phyloP scores from a whole-genome alignment of 92 coral and sea anemone genomes.

The Chrysogorgia sp. region DNA sequence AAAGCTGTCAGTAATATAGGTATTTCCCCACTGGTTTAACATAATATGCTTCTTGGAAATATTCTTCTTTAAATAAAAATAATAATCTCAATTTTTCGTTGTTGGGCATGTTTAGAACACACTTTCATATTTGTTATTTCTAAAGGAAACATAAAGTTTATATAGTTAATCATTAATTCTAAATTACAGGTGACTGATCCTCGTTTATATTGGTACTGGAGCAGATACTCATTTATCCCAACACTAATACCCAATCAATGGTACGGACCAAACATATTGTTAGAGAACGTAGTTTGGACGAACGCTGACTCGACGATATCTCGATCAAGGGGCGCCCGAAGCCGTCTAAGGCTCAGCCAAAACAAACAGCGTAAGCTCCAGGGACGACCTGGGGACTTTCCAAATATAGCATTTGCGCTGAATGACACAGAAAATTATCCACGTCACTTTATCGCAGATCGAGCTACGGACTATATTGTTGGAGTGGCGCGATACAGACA shows the following conservation, averaged over 20 bases:
- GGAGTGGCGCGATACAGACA: conserved; percentile 91
- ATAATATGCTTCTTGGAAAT: too few species aligned
- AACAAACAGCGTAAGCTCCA: conserved; percentile 19
- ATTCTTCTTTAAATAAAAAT: not conserved
- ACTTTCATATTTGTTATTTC: too few species aligned
- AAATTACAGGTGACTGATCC: conserved; percentile 64
- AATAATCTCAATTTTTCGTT: not conserved
- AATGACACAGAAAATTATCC: conserved; percentile 58
- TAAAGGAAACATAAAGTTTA: not conserved
- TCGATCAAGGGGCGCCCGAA: conserved; percentile 41
- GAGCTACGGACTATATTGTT: conserved; percentile 75
- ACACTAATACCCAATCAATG: conserved; percentile 80
- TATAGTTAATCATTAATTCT: not conserved
- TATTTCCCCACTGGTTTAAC: too few species aligned
- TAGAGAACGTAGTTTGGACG: conserved; percentile 64
- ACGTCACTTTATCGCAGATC: conserved; percentile 80
- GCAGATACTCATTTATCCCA: conserved; percentile 59
- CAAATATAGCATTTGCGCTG: conserved; percentile 66
- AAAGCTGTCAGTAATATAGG: too few species aligned
- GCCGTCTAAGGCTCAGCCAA: conserved; percentile 15
- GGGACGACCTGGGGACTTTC: conserved; percentile 60
- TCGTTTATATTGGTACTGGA: conserved; percentile 74
- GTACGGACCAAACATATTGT: conserved; percentile 78
- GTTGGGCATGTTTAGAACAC: too few species aligned
- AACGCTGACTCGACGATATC: conserved; percentile 52